phyloP scores from a whole-genome alignment of 2,888 invertebrate species.

The Rhynchonema sp. region DNA sequence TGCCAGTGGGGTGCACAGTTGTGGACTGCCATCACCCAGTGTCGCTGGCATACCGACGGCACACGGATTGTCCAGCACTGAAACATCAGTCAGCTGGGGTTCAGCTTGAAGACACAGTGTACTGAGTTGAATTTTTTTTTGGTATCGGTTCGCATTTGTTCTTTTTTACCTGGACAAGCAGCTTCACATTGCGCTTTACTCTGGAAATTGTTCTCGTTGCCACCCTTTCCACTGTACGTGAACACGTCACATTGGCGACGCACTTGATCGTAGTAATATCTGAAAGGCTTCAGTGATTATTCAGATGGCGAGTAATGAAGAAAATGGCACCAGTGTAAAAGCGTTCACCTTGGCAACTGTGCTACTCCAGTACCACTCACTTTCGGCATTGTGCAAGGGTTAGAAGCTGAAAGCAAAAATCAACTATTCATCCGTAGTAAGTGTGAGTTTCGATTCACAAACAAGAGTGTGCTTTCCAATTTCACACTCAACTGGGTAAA shows the following conservation, averaged over 20 bases:
- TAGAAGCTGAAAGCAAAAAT: constrained; percentile 5
- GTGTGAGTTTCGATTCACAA: too few species aligned
- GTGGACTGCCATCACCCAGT: neutral
- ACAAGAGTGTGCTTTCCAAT: too few species aligned
- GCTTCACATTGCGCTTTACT: constrained; percentile 12
- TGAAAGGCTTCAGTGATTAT: too few species aligned
- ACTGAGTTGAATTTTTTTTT: too few species aligned
- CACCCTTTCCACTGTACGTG: constrained; percentile 13
- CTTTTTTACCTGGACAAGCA: constrained; percentile 11
- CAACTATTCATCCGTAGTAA: too few species aligned
- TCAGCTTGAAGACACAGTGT: too few species aligned
- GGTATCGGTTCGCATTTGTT: too few species aligned
- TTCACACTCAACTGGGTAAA: too few species aligned
- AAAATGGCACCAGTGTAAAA: too few species aligned
- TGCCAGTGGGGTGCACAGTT: constrained; percentile 1
- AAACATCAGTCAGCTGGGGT: too few species aligned
- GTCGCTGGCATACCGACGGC: constrained; percentile 8
- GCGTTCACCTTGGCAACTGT: constrained; percentile 6
- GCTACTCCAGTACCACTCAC: constrained; percentile 5
- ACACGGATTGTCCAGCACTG: constrained; percentile 10
- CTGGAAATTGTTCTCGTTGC: constrained; percentile 18
- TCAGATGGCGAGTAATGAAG: too few species aligned
- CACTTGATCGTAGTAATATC: constrained; percentile 7
- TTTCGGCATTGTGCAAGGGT: constrained; percentile 8
- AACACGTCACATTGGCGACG: constrained; percentile 12